A percentile compares a stretch with the other conserved stretches of the same genome.
Evolutionary conservation across 1,140 invertebrate genomes (phyloP).

Genomic region (Pseudomyrmex sp.): DNA sequence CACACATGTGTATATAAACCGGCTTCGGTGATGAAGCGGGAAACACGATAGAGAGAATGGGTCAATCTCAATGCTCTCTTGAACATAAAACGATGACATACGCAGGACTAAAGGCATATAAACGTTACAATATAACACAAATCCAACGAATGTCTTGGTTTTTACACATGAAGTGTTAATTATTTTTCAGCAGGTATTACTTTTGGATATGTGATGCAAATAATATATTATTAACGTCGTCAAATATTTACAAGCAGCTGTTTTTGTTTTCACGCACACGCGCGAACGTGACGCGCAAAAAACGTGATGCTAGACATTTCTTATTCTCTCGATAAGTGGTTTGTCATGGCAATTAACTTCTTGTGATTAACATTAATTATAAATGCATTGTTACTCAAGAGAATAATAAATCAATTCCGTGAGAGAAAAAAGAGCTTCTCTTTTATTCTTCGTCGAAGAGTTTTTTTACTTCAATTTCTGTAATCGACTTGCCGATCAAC

Average conservation of each 20-base stretch:
- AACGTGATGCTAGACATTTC: conserved; percentile 9
- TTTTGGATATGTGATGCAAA: background rate
- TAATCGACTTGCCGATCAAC: no score
- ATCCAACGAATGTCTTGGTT: no score
- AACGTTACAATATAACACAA: no score
- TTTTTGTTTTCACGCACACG: background rate
- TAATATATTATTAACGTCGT: background rate
- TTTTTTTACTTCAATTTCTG: no score
- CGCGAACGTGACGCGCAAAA: background rate
- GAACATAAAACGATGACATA: no score
- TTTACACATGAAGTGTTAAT: no score
- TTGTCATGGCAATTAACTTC: conserved; percentile 13
- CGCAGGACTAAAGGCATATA: no score
- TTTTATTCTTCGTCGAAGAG: no score
- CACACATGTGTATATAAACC: background rate
- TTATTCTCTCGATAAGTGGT: background rate
- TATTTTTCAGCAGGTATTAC: no score
- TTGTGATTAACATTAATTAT: conserved; percentile 8
- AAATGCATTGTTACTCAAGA: no score
- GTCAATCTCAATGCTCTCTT: background rate
- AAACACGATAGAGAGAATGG: conserved; percentile 36
- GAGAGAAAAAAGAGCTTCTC: no score
- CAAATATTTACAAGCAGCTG: conserved; percentile 24
- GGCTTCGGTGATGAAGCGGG: conserved; percentile 30
- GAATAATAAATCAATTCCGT: no score